phyloP scores from a whole-genome alignment of 2,888 invertebrate species.

The Nysson spinosus region DNA sequence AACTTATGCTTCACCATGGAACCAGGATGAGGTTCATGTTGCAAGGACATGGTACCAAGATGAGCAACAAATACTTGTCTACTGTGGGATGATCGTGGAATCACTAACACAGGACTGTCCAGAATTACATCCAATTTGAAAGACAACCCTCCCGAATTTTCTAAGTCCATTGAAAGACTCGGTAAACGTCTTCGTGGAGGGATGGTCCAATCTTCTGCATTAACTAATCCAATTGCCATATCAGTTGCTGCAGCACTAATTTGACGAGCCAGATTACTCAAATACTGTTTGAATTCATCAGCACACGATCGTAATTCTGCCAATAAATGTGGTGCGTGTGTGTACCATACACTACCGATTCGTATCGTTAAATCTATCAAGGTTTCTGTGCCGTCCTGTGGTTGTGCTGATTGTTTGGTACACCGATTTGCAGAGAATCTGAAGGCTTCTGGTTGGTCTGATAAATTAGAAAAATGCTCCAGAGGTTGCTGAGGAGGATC shows the following conservation, averaged over 20 bases:
- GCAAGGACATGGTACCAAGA: slow-evolving; percentile 90
- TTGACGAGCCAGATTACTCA: slow-evolving; percentile 89
- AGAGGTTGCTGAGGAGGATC: slow-evolving; percentile 74
- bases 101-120: slow-evolving; percentile 93
- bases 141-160: slow-evolving; percentile 66
- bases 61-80: slow-evolving; percentile 93
- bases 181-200: slow-evolving; percentile 79
- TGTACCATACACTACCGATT: slow-evolving; percentile 87
- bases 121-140: slow-evolving; percentile 87
- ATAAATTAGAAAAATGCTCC: slow-evolving; percentile 71
- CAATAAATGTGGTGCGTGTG: slow-evolving; percentile 92
- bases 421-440: slow-evolving; percentile 79
- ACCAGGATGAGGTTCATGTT: slow-evolving; percentile 70
- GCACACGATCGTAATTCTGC: slow-evolving; percentile 92
- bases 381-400: slow-evolving; percentile 54
- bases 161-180: slow-evolving; percentile 77
- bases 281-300: slow-evolving; percentile 93
- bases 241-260: slow-evolving; percentile 95
- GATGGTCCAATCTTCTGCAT: slow-evolving; percentile 80
- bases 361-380: slow-evolving; percentile 74
- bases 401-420: slow-evolving; percentile 34
- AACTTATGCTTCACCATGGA: slow-evolving; percentile 67
- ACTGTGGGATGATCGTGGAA: slow-evolving; percentile 89
- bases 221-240: slow-evolving; percentile 93
- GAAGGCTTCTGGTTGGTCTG: slow-evolving; percentile 78